These are phyloP conservation scores for Turritopsis dohrnii DNA, from an alignment of 30 jellyfish, hydroid and myxozoan genomes.

Conservation along the genomic window DNA sequence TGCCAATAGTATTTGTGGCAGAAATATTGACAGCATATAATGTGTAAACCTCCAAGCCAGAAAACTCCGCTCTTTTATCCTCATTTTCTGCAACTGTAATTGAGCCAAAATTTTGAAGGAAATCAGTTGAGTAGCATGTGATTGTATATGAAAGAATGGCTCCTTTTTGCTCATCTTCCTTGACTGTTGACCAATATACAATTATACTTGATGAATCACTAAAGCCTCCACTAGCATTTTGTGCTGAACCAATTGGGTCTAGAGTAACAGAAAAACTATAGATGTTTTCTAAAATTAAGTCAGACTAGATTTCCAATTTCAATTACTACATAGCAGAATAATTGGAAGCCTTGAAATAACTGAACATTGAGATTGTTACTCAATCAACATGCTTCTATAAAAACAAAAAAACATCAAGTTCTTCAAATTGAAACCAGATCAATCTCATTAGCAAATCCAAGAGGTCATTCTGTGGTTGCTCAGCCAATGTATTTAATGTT, in stretches of 20 bases:
- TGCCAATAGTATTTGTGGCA: not conserved
- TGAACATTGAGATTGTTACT: too few relatives aligned
- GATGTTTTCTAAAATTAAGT: too few relatives aligned
- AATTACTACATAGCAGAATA: too few relatives aligned
- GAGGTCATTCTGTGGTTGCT: too few relatives aligned
- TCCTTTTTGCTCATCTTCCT: not conserved
- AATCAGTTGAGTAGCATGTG: not conserved
- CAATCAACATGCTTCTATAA: too few relatives aligned
- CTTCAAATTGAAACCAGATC: too few relatives aligned
- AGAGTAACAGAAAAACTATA: not conserved
- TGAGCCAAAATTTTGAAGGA: not conserved
- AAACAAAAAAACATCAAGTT: not conserved
- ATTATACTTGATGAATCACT: not conserved
- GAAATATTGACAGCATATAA: not conserved
- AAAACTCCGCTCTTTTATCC: not conserved
- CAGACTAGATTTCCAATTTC: too few relatives aligned
- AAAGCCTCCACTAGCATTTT: not conserved
- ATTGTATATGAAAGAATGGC: not conserved
- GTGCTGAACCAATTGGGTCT: constrained; percentile 4
- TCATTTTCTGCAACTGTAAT: not conserved
- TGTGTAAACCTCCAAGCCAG: constrained; percentile 11
- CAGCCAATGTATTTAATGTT: too few relatives aligned
- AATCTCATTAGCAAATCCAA: too few relatives aligned
- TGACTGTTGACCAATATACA: not conserved
- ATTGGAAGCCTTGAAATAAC: too few relatives aligned